Base-by-base conservation (phyloP, 2,797 vertebrate genomes). In the Melopsittacus undulatus region DNA sequence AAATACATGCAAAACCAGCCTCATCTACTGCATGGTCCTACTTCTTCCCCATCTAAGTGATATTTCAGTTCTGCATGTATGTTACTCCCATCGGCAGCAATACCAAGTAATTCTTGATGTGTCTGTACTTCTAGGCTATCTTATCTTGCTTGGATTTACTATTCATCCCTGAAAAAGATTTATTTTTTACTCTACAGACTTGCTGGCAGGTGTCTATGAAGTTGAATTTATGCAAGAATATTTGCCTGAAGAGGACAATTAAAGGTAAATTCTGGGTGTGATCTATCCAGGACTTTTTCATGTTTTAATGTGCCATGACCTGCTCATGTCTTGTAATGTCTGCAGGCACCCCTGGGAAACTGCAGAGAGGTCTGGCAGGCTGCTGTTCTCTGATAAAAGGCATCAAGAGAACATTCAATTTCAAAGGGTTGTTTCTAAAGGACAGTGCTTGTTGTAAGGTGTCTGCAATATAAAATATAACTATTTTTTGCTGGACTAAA, bases 331-430 rank as follows among this genome's bases (percentile, higher is more conserved):
- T 87, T 83, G 73, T 82, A 70, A 87, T 77, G 40, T 89, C 89
- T 92, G 32, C 64, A 81, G 76, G 62, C 63, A 83, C 67, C 59
- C 42, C 54, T 64, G 82, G 73, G 80, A 95, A 91, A 64, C 77
- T 80, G 48, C 43, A 61, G 72, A 63, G 76, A 89, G 34, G 23
- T 86, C 76, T 63, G 67, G 30, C 0, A 0, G 69, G 61, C 88
- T 96, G 91, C 61, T 66, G 5, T 42, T 66, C 46, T 80, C 83
- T 90, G 95, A 96, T 95, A 97, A 96, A 96, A 90, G 32, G 23
- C 45, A 89, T 43, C 2, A 14, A 91, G 38, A 86, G 56, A 81
- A 56, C 64, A 69, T 75, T 87, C 49, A 22, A 3, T 89, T 95
- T 89, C 89, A 61, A 78, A 91, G 43, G 45, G 23, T 46, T 82